phyloP scores from a whole-genome alignment of 2,113 vertebrate species.

The Brachyistius frenatus region DNA sequence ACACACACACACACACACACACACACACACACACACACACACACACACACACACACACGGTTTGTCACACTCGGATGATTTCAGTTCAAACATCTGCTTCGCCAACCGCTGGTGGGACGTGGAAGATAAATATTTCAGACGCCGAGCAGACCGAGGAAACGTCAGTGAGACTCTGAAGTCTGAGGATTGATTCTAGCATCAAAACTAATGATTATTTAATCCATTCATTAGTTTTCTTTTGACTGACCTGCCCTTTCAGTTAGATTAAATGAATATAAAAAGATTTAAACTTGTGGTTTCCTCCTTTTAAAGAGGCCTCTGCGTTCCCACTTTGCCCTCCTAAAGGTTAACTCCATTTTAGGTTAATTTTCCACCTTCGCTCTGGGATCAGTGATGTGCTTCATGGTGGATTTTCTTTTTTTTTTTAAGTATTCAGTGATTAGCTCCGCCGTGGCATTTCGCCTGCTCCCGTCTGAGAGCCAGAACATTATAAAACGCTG shows the following conservation, averaged over 20 bases:
- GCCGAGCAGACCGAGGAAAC: background rate
- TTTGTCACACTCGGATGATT: constrained; percentile 2
- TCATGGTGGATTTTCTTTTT: constrained; percentile 6
- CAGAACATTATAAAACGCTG: constrained; percentile 11
- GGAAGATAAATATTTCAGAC: constrained; percentile 49
- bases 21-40: no score
- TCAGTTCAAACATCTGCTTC: constrained; percentile 22
- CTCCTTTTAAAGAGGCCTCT: background rate
- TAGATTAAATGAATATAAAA: no score
- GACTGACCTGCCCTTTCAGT: no score
- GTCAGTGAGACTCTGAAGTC: constrained; percentile 10
- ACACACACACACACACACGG: background rate
- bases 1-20: no score
- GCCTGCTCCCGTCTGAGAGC: constrained; percentile 7
- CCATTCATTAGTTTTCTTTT: no score
- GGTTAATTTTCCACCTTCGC: constrained; percentile 3
- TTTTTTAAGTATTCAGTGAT: background rate
- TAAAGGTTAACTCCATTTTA: background rate
- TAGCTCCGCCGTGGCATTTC: constrained; percentile 19
- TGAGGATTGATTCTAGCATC: no score
- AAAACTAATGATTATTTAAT: no score
- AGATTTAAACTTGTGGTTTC: no score
- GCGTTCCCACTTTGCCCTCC: background rate
- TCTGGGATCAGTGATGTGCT: constrained; percentile 7
- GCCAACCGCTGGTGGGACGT: background rate